Conservation (phyloP, 2,888 invertebrate species). For the Chorisops tibialis region DNA sequence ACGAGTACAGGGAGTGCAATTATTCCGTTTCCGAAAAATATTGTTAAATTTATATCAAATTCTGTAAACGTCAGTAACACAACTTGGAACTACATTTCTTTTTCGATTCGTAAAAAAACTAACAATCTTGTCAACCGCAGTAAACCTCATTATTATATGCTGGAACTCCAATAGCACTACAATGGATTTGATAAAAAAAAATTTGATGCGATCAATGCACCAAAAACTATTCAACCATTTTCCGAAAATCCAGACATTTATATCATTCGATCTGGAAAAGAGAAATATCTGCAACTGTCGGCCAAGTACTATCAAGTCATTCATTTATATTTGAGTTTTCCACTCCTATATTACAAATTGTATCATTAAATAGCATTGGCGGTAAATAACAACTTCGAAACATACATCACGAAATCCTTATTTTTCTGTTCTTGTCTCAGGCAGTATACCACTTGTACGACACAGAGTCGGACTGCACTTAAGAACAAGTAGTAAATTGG, state of each 20-base stretch:
- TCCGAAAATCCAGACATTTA: background rate
- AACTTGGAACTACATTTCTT: no score
- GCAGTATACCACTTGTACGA: background rate
- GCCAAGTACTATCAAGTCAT: slow-evolving; percentile 20
- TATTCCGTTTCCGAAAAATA: no score
- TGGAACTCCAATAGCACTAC: no score
- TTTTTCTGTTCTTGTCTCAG: background rate
- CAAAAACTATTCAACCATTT: no score
- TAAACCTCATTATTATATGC: no score
- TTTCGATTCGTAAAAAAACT: no score
- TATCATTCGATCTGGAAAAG: background rate
- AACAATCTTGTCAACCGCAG: no score
- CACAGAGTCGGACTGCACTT: slow-evolving; percentile 3
- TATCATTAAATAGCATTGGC: slow-evolving; percentile 33
- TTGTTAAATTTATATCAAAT: no score
- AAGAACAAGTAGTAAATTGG: slow-evolving; percentile 21
- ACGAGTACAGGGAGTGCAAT: no score
- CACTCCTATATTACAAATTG: slow-evolving; percentile 31
- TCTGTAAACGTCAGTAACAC: no score
- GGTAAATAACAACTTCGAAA: slow-evolving; percentile 23
- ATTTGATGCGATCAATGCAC: background rate
- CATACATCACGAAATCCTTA: slow-evolving; percentile 28
- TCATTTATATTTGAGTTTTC: slow-evolving; percentile 29
- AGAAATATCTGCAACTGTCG: slow-evolving; percentile 17
- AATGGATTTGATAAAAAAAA: no score